phyloP scores from a whole-genome alignment of 2,888 invertebrate genomes.

The Cheilosia pagana region DNA sequence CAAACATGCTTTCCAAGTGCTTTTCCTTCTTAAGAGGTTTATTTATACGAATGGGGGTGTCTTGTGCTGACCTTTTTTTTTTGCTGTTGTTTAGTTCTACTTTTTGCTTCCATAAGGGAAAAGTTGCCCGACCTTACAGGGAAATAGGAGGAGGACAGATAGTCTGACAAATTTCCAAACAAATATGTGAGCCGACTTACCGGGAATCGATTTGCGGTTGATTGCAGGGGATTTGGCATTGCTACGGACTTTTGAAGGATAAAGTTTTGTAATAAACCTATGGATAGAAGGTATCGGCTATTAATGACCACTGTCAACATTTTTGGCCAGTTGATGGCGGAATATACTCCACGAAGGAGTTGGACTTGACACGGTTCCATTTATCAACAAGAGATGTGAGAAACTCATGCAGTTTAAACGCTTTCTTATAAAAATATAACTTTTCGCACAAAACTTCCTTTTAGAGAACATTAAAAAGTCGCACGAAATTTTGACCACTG shows the following conservation, averaged over 20 bases:
- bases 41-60: conserved; percentile 65
- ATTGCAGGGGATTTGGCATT: no score
- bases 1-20: conserved; percentile 74
- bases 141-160: conserved; percentile 1
- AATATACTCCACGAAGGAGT: not conserved
- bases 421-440: no score
- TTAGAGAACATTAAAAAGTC: no score
- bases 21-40: conserved; percentile 73
- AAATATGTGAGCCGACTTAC: conserved; percentile 40
- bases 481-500: no score
- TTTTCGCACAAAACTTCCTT: no score
- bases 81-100: conserved; percentile 10
- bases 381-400: no score
- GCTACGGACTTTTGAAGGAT: no score
- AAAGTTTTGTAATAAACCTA: no score
- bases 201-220: conserved; percentile 52
- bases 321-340: conserved; percentile 3
- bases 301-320: not conserved
- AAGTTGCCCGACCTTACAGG: not conserved
- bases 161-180: conserved; percentile 67
- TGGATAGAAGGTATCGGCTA: not conserved
- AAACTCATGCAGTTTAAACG: no score
- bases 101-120: conserved; percentile 32
- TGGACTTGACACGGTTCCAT: not conserved
- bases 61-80: conserved; percentile 61